phyloP scores from a whole-genome alignment of 2,888 invertebrate genomes.

The Melanostoma scalare region DNA sequence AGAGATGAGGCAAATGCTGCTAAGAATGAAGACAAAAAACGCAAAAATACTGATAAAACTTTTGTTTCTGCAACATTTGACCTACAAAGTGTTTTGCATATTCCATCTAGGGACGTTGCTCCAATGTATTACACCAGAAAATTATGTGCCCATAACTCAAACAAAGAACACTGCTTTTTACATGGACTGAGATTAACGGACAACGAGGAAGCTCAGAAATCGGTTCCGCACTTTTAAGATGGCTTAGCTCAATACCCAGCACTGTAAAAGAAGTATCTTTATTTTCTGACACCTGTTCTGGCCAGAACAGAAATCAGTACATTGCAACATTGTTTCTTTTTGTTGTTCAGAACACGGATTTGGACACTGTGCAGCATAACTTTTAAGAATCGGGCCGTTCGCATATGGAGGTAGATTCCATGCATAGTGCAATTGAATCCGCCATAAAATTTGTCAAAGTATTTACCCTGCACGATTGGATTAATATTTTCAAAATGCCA shows the following conservation, averaged over 20 bases:
- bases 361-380: slow-evolving; percentile 72
- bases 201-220: slow-evolving; percentile 28
- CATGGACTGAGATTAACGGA: slow-evolving; percentile 70
- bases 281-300: slow-evolving; percentile 73
- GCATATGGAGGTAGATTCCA: slow-evolving; percentile 21
- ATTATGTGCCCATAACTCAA: slow-evolving; percentile 74
- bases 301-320: slow-evolving; percentile 74
- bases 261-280: slow-evolving; percentile 32
- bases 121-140: slow-evolving; percentile 77
- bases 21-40: slow-evolving; percentile 22
- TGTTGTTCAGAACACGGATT: slow-evolving; percentile 62
- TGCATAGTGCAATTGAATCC: slow-evolving; percentile 27
- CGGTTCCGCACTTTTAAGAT: slow-evolving; percentile 75
- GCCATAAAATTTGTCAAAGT: slow-evolving; percentile 18
- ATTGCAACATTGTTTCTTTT: slow-evolving; percentile 68
- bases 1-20: slow-evolving; percentile 29
- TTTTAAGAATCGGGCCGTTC: slow-evolving; percentile 75
- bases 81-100: slow-evolving; percentile 76
- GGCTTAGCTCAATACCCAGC: slow-evolving; percentile 51
- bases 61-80: slow-evolving; percentile 76
- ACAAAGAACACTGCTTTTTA: slow-evolving; percentile 73
- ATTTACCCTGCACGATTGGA: slow-evolving; percentile 6
- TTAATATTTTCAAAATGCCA: neutral
- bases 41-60: slow-evolving; percentile 25
- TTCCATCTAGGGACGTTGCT: slow-evolving; percentile 75